Evolutionary conservation across 2,797 vertebrate genomes (phyloP).

Genomic region (Chelon auratus): DNA sequence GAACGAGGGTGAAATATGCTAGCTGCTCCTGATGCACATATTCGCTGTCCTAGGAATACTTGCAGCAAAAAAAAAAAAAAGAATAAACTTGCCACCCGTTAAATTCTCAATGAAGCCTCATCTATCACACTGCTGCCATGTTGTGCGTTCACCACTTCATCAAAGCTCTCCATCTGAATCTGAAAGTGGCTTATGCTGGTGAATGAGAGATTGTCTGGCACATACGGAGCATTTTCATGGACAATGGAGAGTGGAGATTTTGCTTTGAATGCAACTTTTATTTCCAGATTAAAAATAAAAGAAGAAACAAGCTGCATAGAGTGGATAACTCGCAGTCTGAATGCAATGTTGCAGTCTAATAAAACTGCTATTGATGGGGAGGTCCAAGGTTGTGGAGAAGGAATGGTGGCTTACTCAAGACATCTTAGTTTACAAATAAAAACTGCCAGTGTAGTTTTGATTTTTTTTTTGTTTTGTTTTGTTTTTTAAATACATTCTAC

Average conservation of each 20-base stretch:
- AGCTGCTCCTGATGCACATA: conserved; percentile 33
- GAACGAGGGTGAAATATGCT: conserved; percentile 34
- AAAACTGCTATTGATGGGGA: too few species aligned
- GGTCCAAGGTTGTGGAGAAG: too few species aligned
- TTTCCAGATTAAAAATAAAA: neutral
- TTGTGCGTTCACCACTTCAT: conserved; percentile 5
- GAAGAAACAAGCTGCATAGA: neutral
- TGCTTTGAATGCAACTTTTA: neutral
- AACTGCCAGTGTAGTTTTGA: too few species aligned
- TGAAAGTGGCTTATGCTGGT: conserved; percentile 5
- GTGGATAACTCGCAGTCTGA: too few species aligned
- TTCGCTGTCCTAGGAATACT: conserved; percentile 38
- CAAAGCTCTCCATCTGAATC: conserved; percentile 14
- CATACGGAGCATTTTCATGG: neutral
- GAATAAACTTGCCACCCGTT: conserved; percentile 42
- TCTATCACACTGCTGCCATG: conserved; percentile 35
- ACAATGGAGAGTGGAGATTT: neutral
- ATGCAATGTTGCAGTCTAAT: too few species aligned
- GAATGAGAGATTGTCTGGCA: conserved; percentile 1
- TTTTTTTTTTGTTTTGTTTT: too few species aligned
- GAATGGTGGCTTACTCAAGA: too few species aligned
- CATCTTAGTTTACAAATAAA: too few species aligned
- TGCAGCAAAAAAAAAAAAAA: conserved; percentile 29
- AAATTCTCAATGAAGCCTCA: conserved; percentile 19
- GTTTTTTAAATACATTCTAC: too few species aligned